Conservation (phyloP, 2,888 invertebrate genomes). For the Thereva nobilitata region DNA sequence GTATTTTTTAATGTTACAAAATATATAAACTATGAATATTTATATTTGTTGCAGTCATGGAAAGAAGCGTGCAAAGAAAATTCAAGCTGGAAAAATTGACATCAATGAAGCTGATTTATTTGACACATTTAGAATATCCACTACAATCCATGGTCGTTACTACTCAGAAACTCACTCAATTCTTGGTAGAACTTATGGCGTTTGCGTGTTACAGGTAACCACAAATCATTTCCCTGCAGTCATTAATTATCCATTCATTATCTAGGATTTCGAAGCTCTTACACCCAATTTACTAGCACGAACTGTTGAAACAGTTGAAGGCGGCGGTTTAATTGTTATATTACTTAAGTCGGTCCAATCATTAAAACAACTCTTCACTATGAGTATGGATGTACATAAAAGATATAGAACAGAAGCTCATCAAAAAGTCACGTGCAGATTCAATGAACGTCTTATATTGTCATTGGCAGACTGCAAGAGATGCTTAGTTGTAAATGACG, state of each 20-base stretch:
- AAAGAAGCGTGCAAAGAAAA: conserved; percentile 92
- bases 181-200: conserved; percentile 95
- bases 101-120: conserved; percentile 95
- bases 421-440: conserved; percentile 86
- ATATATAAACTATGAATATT: neutral
- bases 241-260: conserved; percentile 34
- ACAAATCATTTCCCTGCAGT: conserved; percentile 51
- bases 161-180: conserved; percentile 98
- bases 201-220: conserved; percentile 80
- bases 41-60: conserved; percentile 68
- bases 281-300: conserved; percentile 96
- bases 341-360: conserved; percentile 84
- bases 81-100: conserved; percentile 84
- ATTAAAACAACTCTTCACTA: conserved; percentile 89
- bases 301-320: conserved; percentile 97
- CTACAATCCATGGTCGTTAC: conserved; percentile 95
- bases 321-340: conserved; percentile 90
- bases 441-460: conserved; percentile 94
- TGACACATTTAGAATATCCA: conserved; percentile 93
- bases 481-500: conserved; percentile 93
- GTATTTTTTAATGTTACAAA: too few relatives aligned
- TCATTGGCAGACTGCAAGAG: conserved; percentile 85
- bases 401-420: conserved; percentile 91
- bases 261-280: conserved; percentile 89
- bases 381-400: conserved; percentile 98